These are phyloP conservation scores for Thunnus thynnus DNA, from an alignment of 2,113 vertebrate species.

Conservation along the genomic window DNA sequence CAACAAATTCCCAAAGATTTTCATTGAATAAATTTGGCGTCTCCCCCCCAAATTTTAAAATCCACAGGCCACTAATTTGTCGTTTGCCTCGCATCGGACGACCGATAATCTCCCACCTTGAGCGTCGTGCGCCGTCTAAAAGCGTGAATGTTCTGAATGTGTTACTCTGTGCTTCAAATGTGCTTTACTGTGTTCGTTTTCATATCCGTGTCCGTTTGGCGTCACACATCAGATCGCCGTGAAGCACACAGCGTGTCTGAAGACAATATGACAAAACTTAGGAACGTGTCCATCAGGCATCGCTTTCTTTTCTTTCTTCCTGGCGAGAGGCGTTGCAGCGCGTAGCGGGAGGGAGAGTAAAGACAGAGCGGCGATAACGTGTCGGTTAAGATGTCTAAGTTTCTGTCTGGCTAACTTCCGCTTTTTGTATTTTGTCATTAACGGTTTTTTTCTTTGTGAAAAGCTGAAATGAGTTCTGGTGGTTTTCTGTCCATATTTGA, in stretches of 20 bases:
- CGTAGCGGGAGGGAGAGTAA: too few species aligned
- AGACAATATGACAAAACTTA: background rate
- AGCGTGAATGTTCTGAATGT: background rate
- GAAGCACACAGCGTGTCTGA: background rate
- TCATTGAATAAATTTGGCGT: too few species aligned
- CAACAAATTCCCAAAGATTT: background rate
- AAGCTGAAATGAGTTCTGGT: background rate
- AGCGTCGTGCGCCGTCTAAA: background rate
- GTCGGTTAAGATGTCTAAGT: accelerated
- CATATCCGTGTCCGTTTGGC: background rate
- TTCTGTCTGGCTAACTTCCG: too few species aligned
- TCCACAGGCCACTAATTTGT: background rate
- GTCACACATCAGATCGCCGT: background rate
- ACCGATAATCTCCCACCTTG: background rate
- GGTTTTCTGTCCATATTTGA: too few species aligned
- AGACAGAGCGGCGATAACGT: background rate
- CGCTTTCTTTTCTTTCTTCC: constrained; percentile 11
- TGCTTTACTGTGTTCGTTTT: constrained; percentile 17
- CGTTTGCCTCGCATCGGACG: accelerated
- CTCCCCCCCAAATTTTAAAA: too few species aligned
- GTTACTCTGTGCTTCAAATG: constrained; percentile 33
- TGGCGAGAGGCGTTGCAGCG: background rate
- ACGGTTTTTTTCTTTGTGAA: background rate
- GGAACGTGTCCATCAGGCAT: constrained; percentile 38
- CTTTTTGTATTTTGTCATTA: background rate